Conservation (phyloP, 2,888 invertebrate genomes). For the Callosobruchus maculatus region DNA sequence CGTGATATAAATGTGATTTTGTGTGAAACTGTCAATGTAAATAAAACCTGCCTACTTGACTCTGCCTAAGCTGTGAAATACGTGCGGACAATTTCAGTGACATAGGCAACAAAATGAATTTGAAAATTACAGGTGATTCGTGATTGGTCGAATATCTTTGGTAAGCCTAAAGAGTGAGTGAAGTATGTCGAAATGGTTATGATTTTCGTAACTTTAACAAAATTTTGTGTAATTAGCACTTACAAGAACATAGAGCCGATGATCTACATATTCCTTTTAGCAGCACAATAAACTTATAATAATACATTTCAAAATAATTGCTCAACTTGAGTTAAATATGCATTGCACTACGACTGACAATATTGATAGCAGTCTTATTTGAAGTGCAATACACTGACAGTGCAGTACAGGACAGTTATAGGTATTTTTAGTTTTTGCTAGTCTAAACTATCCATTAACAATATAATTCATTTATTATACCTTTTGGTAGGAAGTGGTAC, state of each 20-base stretch:
- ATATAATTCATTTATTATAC: too few relatives aligned
- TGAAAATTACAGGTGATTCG: not conserved
- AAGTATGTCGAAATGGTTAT: not conserved
- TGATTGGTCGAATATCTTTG: not conserved
- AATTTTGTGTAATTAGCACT: slow-evolving; percentile 35
- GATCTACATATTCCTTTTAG: slow-evolving; percentile 70
- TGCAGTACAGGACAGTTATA: not conserved
- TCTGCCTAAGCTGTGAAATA: not conserved
- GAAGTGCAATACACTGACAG: not conserved
- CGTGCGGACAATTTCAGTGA: not conserved
- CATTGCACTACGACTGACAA: not conserved
- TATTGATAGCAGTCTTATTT: not conserved
- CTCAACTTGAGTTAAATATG: not conserved
- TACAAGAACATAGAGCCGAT: slow-evolving; percentile 70
- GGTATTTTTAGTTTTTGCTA: too few relatives aligned
- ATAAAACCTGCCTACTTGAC: too few relatives aligned
- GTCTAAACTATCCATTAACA: too few relatives aligned
- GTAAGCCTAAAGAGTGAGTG: not conserved
- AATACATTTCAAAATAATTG: slow-evolving; percentile 16
- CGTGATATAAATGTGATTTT: too few relatives aligned
- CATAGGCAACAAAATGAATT: not conserved
- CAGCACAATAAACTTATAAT: slow-evolving; percentile 40
- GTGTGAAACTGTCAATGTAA: too few relatives aligned
- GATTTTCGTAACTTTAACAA: not conserved
- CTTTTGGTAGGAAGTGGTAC: too few relatives aligned